A percentile compares a stretch with the other conserved stretches of the same genome.
phyloP scores from a whole-genome alignment of 2,888 invertebrate species.

The Melinopterus prodromus region DNA sequence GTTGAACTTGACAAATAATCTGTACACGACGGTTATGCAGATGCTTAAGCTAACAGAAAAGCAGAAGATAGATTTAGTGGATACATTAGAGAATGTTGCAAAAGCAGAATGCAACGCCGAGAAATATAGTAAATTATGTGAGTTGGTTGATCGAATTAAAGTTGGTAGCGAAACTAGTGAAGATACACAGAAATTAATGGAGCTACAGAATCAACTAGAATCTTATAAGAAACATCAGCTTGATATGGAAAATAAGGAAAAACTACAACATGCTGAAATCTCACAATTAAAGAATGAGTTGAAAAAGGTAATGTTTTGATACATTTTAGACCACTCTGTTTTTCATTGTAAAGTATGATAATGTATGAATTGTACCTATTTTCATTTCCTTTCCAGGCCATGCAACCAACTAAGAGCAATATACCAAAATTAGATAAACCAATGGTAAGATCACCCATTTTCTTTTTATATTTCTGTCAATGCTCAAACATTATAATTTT shows the following conservation, averaged over 20 bases:
- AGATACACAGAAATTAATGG: slow-evolving; percentile 38
- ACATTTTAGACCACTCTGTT: background rate
- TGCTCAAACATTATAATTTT: slow-evolving; percentile 25
- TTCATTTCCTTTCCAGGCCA: slow-evolving; percentile 23
- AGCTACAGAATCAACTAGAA: slow-evolving; percentile 43
- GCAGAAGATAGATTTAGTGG: slow-evolving; percentile 57
- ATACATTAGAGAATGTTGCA: slow-evolving; percentile 47
- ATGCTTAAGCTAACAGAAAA: slow-evolving; percentile 46
- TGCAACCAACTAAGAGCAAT: slow-evolving; percentile 11
- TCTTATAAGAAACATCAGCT: slow-evolving; percentile 33
- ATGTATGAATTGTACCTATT: background rate
- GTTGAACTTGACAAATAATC: slow-evolving; percentile 42
- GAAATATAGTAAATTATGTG: slow-evolving; percentile 40
- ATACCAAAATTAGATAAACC: slow-evolving; percentile 23
- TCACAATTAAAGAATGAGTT: slow-evolving; percentile 29
- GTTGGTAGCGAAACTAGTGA: slow-evolving; percentile 35
- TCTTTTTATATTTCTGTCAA: background rate
- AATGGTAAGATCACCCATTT: background rate
- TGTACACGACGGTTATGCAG: slow-evolving; percentile 42
- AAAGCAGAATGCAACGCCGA: slow-evolving; percentile 40
- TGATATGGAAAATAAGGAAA: slow-evolving; percentile 43
- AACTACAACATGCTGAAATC: slow-evolving; percentile 40
- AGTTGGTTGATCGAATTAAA: slow-evolving; percentile 42
- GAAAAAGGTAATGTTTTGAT: slow-evolving; percentile 13
- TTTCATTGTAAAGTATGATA: background rate